phyloP scores from a whole-genome alignment of 1,140 invertebrate genomes.

The Reticulitermes speratus region DNA sequence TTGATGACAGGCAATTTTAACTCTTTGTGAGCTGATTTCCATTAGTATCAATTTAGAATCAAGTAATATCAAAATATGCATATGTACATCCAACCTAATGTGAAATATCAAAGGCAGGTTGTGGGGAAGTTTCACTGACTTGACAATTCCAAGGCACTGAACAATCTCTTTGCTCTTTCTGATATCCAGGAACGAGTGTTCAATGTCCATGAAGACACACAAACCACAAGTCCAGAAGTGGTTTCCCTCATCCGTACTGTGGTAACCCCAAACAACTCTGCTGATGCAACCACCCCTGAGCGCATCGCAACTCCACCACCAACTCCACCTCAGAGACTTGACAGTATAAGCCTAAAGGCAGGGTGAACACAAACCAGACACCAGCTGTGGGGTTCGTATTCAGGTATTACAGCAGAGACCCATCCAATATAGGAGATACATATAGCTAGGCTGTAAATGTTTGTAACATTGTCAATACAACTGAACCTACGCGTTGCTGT shows the following conservation, averaged over 20 bases:
- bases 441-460: constrained; percentile 12
- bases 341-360: constrained; percentile 34
- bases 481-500: background rate
- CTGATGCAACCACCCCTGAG: constrained; percentile 24
- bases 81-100: no score
- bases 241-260: constrained; percentile 27
- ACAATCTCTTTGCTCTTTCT: no score
- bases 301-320: constrained; percentile 32
- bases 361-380: constrained; percentile 25
- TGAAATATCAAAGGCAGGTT: no score
- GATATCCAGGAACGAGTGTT: constrained; percentile 33
- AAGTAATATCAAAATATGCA: no score
- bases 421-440: constrained; percentile 25
- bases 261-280: background rate
- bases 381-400: background rate
- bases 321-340: constrained; percentile 33
- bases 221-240: constrained; percentile 26
- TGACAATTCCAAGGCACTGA: no score
- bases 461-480: constrained; percentile 4
- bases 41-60: no score
- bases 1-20: no score
- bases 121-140: no score
- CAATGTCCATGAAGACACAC: constrained; percentile 33
- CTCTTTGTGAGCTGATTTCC: no score
- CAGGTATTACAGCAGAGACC: constrained; percentile 20